These are phyloP conservation scores for Drosophila takahashii DNA, from an alignment of 1,140 invertebrate species.

Conservation along the genomic window DNA sequence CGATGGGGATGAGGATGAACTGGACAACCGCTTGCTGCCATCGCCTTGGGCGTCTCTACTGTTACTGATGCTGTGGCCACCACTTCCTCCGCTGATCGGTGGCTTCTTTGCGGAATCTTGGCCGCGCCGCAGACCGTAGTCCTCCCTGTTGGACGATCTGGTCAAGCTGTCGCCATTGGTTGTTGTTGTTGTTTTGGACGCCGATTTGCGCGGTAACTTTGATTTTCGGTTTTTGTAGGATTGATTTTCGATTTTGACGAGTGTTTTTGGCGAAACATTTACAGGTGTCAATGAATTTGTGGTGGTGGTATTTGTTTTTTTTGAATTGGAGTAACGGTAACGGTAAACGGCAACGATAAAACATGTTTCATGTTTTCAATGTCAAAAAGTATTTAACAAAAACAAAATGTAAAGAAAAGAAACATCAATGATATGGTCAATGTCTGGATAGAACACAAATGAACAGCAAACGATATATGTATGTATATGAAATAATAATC, in stretches of 20 bases:
- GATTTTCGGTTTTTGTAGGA: slow-evolving; percentile 4
- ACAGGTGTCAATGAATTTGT: slow-evolving; percentile 59
- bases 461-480: slow-evolving; percentile 5
- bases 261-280: slow-evolving; percentile 61
- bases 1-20: slow-evolving; percentile 83
- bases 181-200: slow-evolving; percentile 32
- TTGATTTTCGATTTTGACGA: slow-evolving; percentile 19
- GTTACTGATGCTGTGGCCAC: slow-evolving; percentile 4
- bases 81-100: slow-evolving; percentile 46
- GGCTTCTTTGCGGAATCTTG: slow-evolving; percentile 38
- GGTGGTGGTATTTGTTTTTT: slow-evolving; percentile 31
- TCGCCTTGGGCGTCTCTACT: slow-evolving; percentile 24
- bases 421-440: slow-evolving; percentile 46
- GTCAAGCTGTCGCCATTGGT: slow-evolving; percentile 38
- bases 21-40: slow-evolving; percentile 70
- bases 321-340: slow-evolving; percentile 16
- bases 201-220: slow-evolving; percentile 62
- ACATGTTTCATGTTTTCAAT: slow-evolving; percentile 40
- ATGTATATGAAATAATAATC: slow-evolving; percentile 9
- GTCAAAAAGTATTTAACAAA: slow-evolving; percentile 51
- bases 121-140: slow-evolving; percentile 51
- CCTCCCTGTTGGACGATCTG: slow-evolving; percentile 38
- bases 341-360: slow-evolving; percentile 39
- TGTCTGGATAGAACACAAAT: slow-evolving; percentile 27
- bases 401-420: slow-evolving; percentile 58